A percentile compares a stretch with the other conserved stretches of the same genome.
Evolutionary conservation across 2,888 invertebrate species (phyloP).

Genomic region (Athalia rosae): DNA sequence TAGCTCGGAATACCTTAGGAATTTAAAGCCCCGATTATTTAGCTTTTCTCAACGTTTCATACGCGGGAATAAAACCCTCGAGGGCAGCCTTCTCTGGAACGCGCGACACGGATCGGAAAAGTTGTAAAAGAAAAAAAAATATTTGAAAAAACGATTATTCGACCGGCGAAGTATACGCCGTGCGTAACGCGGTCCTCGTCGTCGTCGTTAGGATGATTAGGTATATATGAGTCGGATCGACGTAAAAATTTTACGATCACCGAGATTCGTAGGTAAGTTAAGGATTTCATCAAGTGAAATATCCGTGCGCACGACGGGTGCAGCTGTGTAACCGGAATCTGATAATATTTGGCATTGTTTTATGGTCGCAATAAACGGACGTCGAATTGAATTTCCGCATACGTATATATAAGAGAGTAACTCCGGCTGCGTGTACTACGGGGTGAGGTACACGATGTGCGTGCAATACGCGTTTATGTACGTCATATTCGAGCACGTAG

Average conservation of each 20-base stretch:
- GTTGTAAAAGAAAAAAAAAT: neutral
- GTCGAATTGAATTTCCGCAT: slow-evolving; percentile 15
- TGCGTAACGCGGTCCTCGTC: neutral
- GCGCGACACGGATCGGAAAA: neutral
- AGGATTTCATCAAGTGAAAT: neutral
- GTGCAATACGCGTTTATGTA: slow-evolving; percentile 21
- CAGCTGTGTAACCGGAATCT: neutral
- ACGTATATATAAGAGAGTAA: neutral
- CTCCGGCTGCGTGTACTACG: slow-evolving; percentile 14
- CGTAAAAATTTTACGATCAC: neutral
- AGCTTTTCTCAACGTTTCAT: slow-evolving; percentile 31
- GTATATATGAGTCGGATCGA: neutral
- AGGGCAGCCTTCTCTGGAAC: neutral
- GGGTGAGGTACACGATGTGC: slow-evolving; percentile 3
- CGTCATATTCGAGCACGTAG: neutral
- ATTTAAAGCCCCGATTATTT: slow-evolving; percentile 28
- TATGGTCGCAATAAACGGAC: slow-evolving; percentile 8
- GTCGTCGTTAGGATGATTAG: too few relatives aligned
- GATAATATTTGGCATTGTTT: slow-evolving; percentile 24
- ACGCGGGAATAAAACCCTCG: slow-evolving; percentile 22
- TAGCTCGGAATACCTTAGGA: slow-evolving; percentile 29
- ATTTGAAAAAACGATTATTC: slow-evolving; percentile 17
- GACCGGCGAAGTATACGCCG: slow-evolving; percentile 1
- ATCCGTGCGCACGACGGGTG: neutral
- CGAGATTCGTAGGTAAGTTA: neutral